Percentiles rank a stretch among this genome's conserved stretches.
phyloP scores from a whole-genome alignment of 37 sponge, comb jelly and placozoan species.

The Cliona cf. orientalis region DNA sequence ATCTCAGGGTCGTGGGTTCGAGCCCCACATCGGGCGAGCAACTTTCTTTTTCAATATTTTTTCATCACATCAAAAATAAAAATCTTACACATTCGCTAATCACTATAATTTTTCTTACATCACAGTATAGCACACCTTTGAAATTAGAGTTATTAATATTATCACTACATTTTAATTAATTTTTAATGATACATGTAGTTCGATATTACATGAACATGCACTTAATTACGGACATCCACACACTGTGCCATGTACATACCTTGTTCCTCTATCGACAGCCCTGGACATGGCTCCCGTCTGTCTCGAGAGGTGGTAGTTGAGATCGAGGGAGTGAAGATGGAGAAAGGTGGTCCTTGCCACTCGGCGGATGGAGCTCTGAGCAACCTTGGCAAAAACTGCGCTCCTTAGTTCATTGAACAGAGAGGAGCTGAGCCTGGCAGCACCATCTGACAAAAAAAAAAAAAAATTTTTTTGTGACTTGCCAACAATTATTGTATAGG shows the following conservation, averaged over 20 bases:
- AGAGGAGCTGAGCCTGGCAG: constrained; percentile 78
- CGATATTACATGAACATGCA: not conserved
- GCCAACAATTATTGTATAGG: too few species aligned
- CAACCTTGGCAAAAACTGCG: constrained; percentile 96
- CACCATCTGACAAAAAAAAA: constrained; percentile 82
- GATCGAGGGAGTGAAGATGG: constrained; percentile 95
- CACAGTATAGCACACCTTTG: too few species aligned
- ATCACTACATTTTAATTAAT: too few species aligned
- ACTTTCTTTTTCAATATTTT: too few species aligned
- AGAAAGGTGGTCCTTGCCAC: constrained; percentile 88
- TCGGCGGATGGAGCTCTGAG: constrained; percentile 86
- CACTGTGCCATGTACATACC: constrained; percentile 36
- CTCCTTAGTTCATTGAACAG: constrained; percentile 90
- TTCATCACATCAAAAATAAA: too few species aligned
- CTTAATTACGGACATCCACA: not conserved
- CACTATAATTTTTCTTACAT: too few species aligned
- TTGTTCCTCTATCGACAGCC: constrained; percentile 96
- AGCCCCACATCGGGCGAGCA: too few species aligned
- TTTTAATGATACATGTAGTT: too few species aligned
- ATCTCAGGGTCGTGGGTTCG: too few species aligned
- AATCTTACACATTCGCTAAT: too few species aligned
- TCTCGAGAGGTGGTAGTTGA: constrained; percentile 88
- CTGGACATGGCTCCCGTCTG: constrained; percentile 96
- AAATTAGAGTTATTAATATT: too few species aligned
- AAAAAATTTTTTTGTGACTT: too few species aligned